Evolutionary conservation across 2,113 vertebrate genomes (phyloP).

Genomic region (Psettodes erumei): DNA sequence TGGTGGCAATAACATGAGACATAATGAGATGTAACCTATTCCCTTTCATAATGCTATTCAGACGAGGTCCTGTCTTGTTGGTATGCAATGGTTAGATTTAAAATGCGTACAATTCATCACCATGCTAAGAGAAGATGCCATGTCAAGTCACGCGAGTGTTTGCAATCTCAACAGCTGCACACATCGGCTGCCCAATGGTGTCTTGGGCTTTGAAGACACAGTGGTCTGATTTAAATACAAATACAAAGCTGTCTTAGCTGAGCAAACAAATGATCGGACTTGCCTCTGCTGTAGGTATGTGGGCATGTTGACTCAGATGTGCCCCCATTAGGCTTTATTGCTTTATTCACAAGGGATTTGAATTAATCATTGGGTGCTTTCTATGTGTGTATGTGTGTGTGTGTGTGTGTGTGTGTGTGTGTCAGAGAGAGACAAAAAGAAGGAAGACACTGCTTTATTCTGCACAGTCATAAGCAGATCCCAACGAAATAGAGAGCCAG

Average conservation of each 20-base stretch:
- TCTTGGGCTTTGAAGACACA: conserved; percentile 46
- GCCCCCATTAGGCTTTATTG: conserved; percentile 70
- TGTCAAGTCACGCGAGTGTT: not conserved
- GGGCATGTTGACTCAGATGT: conserved; percentile 67
- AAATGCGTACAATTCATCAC: not conserved
- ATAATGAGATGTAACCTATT: conserved; percentile 21
- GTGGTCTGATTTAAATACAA: conserved; percentile 72
- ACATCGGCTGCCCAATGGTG: conserved; percentile 11
- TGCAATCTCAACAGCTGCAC: conserved; percentile 24
- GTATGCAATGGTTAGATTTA: conserved; percentile 3
- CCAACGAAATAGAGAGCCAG: too few species aligned
- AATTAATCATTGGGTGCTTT: conserved; percentile 71
- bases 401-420: conserved; percentile 24
- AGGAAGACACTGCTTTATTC: not conserved
- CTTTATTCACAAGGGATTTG: conserved; percentile 71
- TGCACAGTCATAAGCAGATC: not conserved
- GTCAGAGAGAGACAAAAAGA: conserved; percentile 7
- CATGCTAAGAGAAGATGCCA: not conserved
- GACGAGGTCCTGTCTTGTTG: not conserved
- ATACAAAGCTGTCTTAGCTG: conserved; percentile 65
- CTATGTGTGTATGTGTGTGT: conserved; percentile 16
- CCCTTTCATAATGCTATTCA: conserved; percentile 3
- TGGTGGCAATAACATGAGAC: conserved; percentile 7
- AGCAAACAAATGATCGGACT: conserved; percentile 65
- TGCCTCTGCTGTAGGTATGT: conserved; percentile 48